A percentile compares a stretch with the other conserved stretches of the same genome.
phyloP scores from a whole-genome alignment of 2,113 vertebrate species.

The Lynx canadensis region DNA sequence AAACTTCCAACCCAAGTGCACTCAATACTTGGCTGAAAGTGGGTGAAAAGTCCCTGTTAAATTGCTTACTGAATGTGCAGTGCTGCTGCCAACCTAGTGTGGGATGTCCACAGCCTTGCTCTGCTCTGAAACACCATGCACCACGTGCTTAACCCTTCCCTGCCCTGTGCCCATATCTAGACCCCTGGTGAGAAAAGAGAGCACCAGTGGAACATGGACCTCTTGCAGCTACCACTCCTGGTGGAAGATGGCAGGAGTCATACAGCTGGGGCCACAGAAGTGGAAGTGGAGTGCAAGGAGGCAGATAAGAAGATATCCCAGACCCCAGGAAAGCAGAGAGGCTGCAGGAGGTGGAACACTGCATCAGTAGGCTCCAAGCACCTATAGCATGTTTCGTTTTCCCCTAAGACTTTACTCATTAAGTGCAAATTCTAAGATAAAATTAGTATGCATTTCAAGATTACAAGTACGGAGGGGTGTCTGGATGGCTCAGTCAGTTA shows the following conservation, averaged over 20 bases:
- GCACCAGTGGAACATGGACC: neutral
- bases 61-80: neutral
- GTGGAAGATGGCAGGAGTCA: neutral
- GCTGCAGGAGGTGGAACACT: neutral
- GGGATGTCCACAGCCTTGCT: fast-evolving
- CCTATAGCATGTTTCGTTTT: neutral
- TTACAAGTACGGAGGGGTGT: neutral
- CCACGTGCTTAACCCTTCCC: neutral
- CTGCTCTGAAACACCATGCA: neutral
- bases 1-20: neutral
- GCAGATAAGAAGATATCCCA: neutral
- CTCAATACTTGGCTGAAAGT: neutral
- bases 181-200: neutral
- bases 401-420: neutral
- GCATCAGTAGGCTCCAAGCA: neutral
- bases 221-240: neutral
- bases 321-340: neutral
- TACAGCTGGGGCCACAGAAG: fast-evolving
- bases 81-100: neutral
- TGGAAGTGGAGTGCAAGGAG: fast-evolving
- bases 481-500: too few species aligned
- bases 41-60: neutral
- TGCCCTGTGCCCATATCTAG: fast-evolving
- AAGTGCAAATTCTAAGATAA: neutral
- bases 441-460: neutral